Percentiles rank a stretch among this genome's conserved stretches.
Conservation (phyloP, 2,797 vertebrate species). For the Macropus fuliginosus region DNA sequence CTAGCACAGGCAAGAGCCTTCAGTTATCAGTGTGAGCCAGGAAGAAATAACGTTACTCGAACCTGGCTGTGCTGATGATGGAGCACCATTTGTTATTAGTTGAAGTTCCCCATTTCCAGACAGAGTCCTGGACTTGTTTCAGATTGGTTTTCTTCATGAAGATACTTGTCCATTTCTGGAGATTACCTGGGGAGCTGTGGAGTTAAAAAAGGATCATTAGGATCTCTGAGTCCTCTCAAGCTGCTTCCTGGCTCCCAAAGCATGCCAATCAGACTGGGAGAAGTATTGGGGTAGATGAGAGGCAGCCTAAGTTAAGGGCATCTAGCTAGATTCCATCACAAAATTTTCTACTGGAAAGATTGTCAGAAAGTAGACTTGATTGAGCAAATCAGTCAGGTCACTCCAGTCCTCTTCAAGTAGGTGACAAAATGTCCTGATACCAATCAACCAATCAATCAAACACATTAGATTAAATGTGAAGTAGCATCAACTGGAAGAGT, state of each 20-base stretch:
- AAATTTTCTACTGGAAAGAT: not conserved
- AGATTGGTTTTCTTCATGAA: not conserved
- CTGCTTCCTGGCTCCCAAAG: not conserved
- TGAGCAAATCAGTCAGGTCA: not conserved
- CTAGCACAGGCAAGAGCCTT: not conserved
- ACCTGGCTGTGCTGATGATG: not conserved
- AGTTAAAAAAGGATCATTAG: not conserved
- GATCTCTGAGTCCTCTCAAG: not conserved
- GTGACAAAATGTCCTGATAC: not conserved
- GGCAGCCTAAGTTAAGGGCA: not conserved
- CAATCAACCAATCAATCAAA: not conserved
- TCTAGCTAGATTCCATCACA: not conserved
- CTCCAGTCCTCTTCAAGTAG: not conserved
- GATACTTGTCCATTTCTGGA: not conserved
- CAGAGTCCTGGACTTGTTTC: not conserved
- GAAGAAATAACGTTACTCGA: not conserved
- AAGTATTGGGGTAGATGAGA: not conserved
- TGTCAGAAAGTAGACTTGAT: not conserved
- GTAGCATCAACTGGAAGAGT: not conserved
- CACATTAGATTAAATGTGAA: not conserved
- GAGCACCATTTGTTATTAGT: not conserved
- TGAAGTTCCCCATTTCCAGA: not conserved
- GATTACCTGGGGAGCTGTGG: not conserved
- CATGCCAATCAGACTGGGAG: not conserved
- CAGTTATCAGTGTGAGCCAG: not conserved